A percentile compares a stretch with the other conserved stretches of the same genome.
These are phyloP conservation scores for Cacatua alba DNA, from an alignment of 2,113 vertebrate species.

Conservation along the genomic window DNA sequence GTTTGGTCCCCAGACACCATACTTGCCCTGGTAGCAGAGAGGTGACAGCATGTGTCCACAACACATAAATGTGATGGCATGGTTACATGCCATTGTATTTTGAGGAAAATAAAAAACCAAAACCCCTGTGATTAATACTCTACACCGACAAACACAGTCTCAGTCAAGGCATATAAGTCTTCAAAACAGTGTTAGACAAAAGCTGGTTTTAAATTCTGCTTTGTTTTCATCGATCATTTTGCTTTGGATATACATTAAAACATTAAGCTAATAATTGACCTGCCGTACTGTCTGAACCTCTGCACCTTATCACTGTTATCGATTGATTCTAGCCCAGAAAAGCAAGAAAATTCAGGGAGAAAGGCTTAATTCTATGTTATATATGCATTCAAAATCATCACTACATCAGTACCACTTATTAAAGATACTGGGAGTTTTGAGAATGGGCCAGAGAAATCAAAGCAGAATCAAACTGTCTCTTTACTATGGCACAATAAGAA, in stretches of 20 bases:
- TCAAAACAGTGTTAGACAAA: background rate
- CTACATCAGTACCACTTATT: background rate
- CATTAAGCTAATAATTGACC: background rate
- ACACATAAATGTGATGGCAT: accelerated
- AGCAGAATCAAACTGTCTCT: background rate
- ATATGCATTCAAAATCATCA: background rate
- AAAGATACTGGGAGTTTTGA: background rate
- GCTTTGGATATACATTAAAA: background rate
- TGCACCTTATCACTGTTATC: background rate
- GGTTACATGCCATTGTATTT: background rate
- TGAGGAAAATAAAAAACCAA: background rate
- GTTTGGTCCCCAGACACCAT: background rate
- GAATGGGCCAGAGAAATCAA: background rate
- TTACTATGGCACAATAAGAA: background rate
- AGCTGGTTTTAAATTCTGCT: background rate
- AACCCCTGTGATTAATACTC: background rate
- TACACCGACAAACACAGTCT: background rate
- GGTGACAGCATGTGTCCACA: background rate
- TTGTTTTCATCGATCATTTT: background rate
- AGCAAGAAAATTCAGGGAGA: background rate
- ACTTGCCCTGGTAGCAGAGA: background rate
- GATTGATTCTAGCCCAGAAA: background rate
- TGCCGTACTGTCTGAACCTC: background rate
- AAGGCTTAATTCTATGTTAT: background rate
- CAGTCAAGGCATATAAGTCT: background rate